Evolutionary conservation across 2,113 vertebrate species (phyloP), one percentile per base, ranked within the genome.

Genomic region (Enhydra lutris): DNA sequence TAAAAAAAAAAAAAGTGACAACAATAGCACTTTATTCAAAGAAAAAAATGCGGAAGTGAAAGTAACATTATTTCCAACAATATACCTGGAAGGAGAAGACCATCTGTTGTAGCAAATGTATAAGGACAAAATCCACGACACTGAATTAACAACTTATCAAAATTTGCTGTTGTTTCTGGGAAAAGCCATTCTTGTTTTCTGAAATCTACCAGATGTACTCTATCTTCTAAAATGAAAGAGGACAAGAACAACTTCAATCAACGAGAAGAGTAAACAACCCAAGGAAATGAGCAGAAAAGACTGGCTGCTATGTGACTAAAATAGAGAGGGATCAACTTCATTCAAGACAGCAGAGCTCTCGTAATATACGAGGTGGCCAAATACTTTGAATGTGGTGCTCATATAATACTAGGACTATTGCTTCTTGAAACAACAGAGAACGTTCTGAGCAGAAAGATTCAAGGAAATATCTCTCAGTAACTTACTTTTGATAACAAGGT

Each of bases 81-180:
- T 23, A 3, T 98, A 99, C 99, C 99, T 99, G 99, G 99, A 87
- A 99, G 98, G 15, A 99, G 98, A 59, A 99, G 98, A 23, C 99
- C 99, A 55, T 99, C 98, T 86, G 98, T 99, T 83, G 97, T 93
- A 52, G 99, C 99, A 76, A 99, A 98, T 0, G 98, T 98, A 52
- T 99, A 98, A 59, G 99, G 99, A 99, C 99, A 99, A 97, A 99
- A 98, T 74, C 99, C 99, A 42, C 98, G 99, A 95, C 99, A 99
- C 96, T 99, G 99, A 91, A 99, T 98, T 12, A 98, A 73, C 71
- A 99, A 97, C 34, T 99, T 97, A 39, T 98, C 98, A 96, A 99
- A 99, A 96, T 98, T 97, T 59, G 96, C 95, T 21, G 98, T 98
- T 42, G 98, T 99, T 97, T 99, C 99, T 97, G 99, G 99, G 86